phyloP scores from a whole-genome alignment of 1,140 invertebrate species.

The Camponotus pennsylvanicus region DNA sequence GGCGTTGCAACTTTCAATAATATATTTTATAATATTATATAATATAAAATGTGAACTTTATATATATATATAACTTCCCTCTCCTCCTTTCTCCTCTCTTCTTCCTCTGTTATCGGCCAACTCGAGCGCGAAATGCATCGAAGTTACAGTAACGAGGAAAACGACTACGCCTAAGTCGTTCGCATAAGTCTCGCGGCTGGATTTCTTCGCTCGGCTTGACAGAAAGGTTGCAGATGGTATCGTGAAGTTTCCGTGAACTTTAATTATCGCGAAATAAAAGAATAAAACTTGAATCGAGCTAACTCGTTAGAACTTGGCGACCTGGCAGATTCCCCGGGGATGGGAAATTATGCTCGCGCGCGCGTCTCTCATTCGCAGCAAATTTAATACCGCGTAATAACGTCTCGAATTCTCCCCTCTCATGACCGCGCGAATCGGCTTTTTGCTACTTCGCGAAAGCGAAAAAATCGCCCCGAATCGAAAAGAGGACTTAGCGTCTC shows the following conservation, averaged over 20 bases:
- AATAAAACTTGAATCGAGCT: conserved; percentile 25
- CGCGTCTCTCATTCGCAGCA: conserved; percentile 24
- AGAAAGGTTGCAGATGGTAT: conserved; percentile 45
- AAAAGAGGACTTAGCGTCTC: not conserved
- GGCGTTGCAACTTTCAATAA: not conserved
- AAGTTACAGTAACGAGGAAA: conserved; percentile 33
- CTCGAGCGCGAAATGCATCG: conserved; percentile 30
- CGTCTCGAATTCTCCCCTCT: conserved; percentile 2
- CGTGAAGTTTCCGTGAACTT: conserved; percentile 58
- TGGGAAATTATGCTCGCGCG: conserved; percentile 49
- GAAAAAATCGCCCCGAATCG: not conserved
- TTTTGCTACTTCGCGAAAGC: conserved; percentile 14
- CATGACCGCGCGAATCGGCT: conserved; percentile 25
- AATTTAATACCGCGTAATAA: conserved; percentile 56
- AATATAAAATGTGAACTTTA: conserved; percentile 1
- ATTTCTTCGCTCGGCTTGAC: conserved; percentile 44
- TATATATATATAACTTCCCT: too few species aligned
- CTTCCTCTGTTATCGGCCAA: conserved; percentile 7
- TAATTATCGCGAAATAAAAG: conserved; percentile 60
- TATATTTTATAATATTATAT: too few species aligned
- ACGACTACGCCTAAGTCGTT: conserved; percentile 27
- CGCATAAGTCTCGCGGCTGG: conserved; percentile 28
- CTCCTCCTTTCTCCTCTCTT: too few species aligned
- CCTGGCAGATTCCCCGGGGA: conserved; percentile 2
- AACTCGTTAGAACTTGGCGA: conserved; percentile 56